Conservation (phyloP, 2,797 vertebrate species). For the Scolopax rusticola region DNA sequence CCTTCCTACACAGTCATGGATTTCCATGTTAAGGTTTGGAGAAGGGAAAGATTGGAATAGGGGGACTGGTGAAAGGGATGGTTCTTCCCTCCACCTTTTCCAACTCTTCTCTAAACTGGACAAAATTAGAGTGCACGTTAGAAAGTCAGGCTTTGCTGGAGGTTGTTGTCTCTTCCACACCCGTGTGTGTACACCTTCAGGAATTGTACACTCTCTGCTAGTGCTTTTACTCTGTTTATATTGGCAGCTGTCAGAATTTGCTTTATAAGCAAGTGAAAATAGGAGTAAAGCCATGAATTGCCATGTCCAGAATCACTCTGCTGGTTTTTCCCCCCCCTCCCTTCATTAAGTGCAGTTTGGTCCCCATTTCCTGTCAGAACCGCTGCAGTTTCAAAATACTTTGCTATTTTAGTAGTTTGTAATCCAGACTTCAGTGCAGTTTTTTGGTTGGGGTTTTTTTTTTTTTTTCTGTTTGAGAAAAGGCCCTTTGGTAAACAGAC, state of each 20-base stretch:
- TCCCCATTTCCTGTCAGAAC: constrained; percentile 60
- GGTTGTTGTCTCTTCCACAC: constrained; percentile 42
- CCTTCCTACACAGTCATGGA: background rate
- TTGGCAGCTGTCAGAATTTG: constrained; percentile 53
- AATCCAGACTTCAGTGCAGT: background rate
- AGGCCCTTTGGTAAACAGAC: constrained; percentile 33
- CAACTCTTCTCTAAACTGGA: background rate
- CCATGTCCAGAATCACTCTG: background rate
- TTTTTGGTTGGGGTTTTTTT: background rate
- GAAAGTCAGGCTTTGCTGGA: constrained; percentile 5
- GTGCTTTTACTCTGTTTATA: constrained; percentile 22
- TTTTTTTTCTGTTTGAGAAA: constrained; percentile 47
- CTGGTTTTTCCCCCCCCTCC: background rate
- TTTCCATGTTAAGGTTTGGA: background rate
- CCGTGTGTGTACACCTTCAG: background rate
- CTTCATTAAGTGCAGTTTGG: background rate
- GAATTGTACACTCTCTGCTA: background rate
- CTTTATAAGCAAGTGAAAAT: constrained; percentile 42
- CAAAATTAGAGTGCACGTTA: background rate
- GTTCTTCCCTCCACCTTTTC: background rate
- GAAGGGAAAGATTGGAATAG: background rate
- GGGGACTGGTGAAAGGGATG: background rate
- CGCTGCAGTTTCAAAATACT: constrained; percentile 44
- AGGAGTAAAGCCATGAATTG: background rate
- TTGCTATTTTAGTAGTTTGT: constrained; percentile 44